phyloP scores from a whole-genome alignment of 2,797 vertebrate genomes.

The Hephaestus fuliginosus region DNA sequence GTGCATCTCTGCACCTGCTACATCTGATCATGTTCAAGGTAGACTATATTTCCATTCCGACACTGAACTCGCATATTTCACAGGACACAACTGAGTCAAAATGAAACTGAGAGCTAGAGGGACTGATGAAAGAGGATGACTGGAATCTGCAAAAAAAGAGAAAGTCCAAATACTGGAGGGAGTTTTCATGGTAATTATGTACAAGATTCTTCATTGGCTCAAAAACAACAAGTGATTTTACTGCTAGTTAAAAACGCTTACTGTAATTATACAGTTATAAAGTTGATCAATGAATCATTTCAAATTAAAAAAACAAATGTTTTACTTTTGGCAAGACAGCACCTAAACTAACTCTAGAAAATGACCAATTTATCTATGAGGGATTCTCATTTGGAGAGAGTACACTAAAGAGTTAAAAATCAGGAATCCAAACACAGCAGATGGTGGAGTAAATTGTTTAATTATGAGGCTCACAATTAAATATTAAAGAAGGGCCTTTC shows the following conservation, averaged over 20 bases:
- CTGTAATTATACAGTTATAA: background rate
- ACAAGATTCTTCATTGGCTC: background rate
- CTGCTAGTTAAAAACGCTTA: background rate
- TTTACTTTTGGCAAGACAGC: background rate
- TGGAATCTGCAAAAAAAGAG: background rate
- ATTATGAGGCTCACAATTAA: background rate
- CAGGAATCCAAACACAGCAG: background rate
- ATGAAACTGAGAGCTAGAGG: background rate
- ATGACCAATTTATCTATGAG: background rate
- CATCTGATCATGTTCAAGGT: slow-evolving; percentile 14
- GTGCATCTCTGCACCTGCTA: slow-evolving; percentile 34
- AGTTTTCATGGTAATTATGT: background rate
- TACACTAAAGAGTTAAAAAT: background rate
- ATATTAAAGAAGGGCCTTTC: background rate
- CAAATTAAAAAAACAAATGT: background rate
- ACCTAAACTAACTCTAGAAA: background rate
- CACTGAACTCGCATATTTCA: background rate
- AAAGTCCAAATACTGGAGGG: background rate
- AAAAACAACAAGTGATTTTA: no score
- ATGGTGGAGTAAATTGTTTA: background rate
- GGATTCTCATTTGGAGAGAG: background rate
- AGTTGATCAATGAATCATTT: background rate
- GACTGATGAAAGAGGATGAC: background rate
- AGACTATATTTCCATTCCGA: background rate
- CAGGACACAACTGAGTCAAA: background rate